Conservation (phyloP, 2,888 invertebrate genomes). For the Ceramica pisi region DNA sequence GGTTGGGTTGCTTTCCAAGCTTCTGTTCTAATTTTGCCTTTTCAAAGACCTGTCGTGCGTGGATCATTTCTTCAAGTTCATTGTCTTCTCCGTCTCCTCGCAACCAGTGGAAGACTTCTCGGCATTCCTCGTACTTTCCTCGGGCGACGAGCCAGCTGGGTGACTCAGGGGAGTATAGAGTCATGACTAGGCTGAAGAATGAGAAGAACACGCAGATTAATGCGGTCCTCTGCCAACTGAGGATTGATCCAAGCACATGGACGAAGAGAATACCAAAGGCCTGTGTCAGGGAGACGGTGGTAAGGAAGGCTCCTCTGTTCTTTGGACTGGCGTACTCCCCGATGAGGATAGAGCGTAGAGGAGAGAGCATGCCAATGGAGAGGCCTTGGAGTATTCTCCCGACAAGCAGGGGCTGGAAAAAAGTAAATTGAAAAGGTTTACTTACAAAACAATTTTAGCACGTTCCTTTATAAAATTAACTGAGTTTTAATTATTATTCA, state of each 20-base stretch:
- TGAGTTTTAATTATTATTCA: neutral
- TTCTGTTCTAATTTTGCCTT: constrained; percentile 66
- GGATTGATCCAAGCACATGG: constrained; percentile 91
- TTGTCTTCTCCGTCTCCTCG: constrained; percentile 87
- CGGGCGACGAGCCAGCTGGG: constrained; percentile 91
- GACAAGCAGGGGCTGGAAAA: constrained; percentile 75
- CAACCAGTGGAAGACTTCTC: constrained; percentile 88
- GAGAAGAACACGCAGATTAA: constrained; percentile 85
- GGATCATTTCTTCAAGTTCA: constrained; percentile 80
- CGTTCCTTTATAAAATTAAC: neutral
- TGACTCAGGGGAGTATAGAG: constrained; percentile 89
- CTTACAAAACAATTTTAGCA: too few relatives aligned
- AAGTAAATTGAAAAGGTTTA: neutral
- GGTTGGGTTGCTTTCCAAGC: constrained; percentile 57
- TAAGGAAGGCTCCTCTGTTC: constrained; percentile 91
- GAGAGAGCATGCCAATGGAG: constrained; percentile 87
- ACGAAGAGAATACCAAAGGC: constrained; percentile 91
- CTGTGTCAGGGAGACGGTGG: constrained; percentile 90
- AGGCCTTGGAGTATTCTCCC: constrained; percentile 82
- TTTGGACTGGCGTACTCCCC: constrained; percentile 90
- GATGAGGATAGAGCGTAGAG: constrained; percentile 86
- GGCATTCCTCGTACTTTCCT: constrained; percentile 87
- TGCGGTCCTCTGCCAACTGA: constrained; percentile 90
- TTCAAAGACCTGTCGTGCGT: constrained; percentile 72
- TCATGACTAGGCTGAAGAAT: constrained; percentile 82